Base-by-base conservation (phyloP, 2,113 vertebrate species). In the Hippoglossus stenolepis region DNA sequence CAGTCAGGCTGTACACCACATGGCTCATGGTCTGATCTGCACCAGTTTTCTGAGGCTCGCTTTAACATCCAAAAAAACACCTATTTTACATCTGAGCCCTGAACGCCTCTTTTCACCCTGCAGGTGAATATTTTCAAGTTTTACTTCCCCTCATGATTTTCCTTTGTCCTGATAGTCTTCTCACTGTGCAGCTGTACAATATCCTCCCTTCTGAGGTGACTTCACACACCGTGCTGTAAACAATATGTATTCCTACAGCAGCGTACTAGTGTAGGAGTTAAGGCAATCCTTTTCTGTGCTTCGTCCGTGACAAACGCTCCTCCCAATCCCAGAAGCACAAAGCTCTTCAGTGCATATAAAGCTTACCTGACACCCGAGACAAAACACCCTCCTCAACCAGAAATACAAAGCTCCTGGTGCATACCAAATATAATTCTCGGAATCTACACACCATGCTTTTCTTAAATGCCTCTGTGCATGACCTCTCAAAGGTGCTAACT, bases 11-110 rank as follows among this genome's bases (percentile, higher is more conserved):
- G 67, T 71, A 85, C 87, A 92, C 71, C 28, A 73, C 85, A 79
- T 74, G 84, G 89, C 89, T 92, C 89, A 73, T 64, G 65, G 88
- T 94, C 93, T 93, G 93, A 91, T 94, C 93, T 94, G 94, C 94
- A 94, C 93, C 94, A 94, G 91, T 69, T 74, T 74, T 75, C 79
- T 80, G 85, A 92, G 89, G 83, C 90, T 93, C 83, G 80, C 87
- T 90, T 89, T 82, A 87, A 84, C 79, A 89, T 84, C 76, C 89
- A 66, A 65, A 76, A 62, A 40, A 21, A n/a, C 14, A 57, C 4
- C 24, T 28, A 4, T 72, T 78, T 80, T 24, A 73, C 26, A 63
- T 62, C 45, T 56, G 70, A 88, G 77, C 79, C 80, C 80, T 70
- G 31, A 70, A 81, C 58, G 47, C 69, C 60, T 54, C 31, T 66